Conservation (phyloP, 30 jellyfish, hydroid and myxozoan genomes). For the Turritopsis rubra region DNA sequence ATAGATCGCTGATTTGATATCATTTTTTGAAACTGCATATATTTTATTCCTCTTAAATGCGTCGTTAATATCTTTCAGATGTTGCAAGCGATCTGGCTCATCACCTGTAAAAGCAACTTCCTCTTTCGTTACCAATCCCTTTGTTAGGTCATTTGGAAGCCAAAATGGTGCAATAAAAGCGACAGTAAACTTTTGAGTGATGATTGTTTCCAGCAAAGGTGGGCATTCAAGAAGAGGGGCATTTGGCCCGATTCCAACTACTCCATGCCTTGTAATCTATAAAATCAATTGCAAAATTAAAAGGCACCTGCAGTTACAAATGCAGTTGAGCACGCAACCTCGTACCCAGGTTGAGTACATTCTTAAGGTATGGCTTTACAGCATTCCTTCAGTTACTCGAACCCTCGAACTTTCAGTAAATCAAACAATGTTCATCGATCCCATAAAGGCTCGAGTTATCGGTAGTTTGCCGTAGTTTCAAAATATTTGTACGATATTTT, state of each 20-base stretch:
- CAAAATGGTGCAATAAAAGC: constrained; percentile 8
- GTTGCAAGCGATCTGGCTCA: neutral
- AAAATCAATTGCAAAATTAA: no score
- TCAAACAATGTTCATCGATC: no score
- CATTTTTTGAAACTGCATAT: neutral
- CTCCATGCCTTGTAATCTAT: neutral
- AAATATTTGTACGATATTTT: no score
- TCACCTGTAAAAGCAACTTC: neutral
- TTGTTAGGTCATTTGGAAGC: neutral
- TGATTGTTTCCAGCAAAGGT: neutral
- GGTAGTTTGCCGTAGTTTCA: no score
- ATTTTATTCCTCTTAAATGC: no score
- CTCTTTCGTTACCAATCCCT: neutral
- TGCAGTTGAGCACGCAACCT: no score
- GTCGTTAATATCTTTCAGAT: neutral
- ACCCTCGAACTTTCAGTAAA: no score
- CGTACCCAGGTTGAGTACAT: no score
- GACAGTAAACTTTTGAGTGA: neutral
- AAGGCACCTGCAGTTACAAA: no score
- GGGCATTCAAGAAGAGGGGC: neutral
- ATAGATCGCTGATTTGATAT: neutral
- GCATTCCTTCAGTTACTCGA: no score
- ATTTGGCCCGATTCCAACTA: neutral
- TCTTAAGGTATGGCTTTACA: no score
- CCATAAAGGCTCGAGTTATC: no score